Percentiles rank a stretch among this genome's conserved stretches.
Evolutionary conservation across 2,797 vertebrate genomes (phyloP).

Genomic region (Cryptoblepharus egeriae): DNA sequence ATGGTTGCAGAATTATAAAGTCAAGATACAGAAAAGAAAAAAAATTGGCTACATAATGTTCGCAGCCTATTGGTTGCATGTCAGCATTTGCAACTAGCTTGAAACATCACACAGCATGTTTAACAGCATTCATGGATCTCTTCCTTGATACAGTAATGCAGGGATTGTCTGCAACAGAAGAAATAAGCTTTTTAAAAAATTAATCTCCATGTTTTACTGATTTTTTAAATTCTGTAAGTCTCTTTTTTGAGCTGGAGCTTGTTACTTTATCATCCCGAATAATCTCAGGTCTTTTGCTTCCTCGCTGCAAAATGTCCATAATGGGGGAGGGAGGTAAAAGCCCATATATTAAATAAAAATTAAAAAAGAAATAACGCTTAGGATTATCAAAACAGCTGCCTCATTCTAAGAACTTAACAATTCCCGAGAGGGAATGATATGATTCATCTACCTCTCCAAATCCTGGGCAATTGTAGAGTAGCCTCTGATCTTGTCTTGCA

Average conservation of each 20-base stretch:
- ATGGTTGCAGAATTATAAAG: neutral
- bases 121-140: neutral
- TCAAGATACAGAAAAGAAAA: neutral
- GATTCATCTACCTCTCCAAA: neutral
- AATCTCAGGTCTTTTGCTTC: neutral
- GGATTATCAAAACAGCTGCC: neutral
- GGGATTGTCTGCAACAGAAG: neutral
- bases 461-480: neutral
- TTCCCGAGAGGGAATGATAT: neutral
- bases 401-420: neutral
- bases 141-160: neutral
- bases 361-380: neutral
- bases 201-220: neutral
- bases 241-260: neutral
- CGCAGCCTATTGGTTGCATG: neutral
- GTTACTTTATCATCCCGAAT: neutral
- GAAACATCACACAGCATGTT: neutral
- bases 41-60: neutral
- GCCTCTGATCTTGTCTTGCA: constrained; percentile 3
- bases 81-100: neutral
- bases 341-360: no score
- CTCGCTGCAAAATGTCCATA: neutral
- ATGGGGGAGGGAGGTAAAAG: neutral
- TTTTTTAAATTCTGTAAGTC: neutral
- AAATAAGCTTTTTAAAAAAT: neutral